Percentiles rank a stretch among this genome's conserved stretches.
Evolutionary conservation across 2,797 vertebrate species (phyloP).

Genomic region (Muscicapa striata): DNA sequence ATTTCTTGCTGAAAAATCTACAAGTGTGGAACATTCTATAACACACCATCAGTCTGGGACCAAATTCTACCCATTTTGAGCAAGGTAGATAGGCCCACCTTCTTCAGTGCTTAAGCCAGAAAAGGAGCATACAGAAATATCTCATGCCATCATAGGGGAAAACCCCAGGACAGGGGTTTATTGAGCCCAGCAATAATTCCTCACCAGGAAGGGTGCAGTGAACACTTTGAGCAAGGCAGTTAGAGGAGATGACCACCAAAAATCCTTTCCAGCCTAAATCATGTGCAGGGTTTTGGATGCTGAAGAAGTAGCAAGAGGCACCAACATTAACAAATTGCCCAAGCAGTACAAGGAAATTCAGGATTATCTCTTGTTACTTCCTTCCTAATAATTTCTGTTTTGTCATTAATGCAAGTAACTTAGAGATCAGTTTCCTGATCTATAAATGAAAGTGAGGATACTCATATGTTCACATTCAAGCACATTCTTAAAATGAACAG

Average conservation of each 20-base stretch:
- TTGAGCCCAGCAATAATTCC: background rate
- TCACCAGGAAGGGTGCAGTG: too few relatives aligned
- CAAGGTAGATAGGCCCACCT: background rate
- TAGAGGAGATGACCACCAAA: background rate
- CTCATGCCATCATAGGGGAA: background rate
- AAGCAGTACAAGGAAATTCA: background rate
- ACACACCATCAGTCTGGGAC: background rate
- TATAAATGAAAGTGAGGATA: background rate
- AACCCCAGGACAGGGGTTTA: background rate
- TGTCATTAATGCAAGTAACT: background rate
- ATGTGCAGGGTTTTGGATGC: background rate
- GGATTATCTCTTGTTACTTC: background rate
- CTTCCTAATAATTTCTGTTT: background rate
- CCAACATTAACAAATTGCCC: background rate
- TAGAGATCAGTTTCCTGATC: background rate
- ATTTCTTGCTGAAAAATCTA: background rate
- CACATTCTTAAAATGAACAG: background rate
- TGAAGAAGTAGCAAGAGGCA: background rate
- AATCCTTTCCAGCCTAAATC: background rate
- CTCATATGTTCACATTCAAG: background rate
- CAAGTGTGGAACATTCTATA: background rate
- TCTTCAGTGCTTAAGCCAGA: fast-evolving
- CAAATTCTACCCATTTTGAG: background rate
- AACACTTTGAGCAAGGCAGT: background rate
- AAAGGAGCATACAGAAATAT: background rate